Evolutionary conservation across 1,140 invertebrate species (phyloP).

Genomic region (Heliothis subflexa): DNA sequence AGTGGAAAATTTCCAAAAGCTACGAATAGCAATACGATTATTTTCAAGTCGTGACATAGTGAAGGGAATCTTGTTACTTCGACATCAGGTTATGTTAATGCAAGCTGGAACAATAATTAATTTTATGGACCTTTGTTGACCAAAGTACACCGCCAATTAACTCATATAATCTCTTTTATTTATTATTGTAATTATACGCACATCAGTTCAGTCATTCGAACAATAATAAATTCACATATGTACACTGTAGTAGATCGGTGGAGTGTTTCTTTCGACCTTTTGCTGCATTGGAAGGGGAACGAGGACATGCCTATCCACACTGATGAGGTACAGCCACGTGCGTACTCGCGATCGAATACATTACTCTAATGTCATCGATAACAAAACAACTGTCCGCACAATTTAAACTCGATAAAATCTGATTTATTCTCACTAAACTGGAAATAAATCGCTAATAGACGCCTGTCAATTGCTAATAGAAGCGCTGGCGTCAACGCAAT

Average conservation of each 20-base stretch:
- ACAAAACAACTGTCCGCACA: neutral
- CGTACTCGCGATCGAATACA: constrained; percentile 27
- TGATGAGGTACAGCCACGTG: neutral
- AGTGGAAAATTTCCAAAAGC: neutral
- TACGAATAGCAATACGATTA: neutral
- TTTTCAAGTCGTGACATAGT: neutral
- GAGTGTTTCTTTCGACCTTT: constrained; percentile 42
- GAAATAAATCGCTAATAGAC: constrained; percentile 25
- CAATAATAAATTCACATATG: constrained; percentile 30
- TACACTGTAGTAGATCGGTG: constrained; percentile 14
- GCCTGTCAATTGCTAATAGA: constrained; percentile 26
- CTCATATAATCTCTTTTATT: neutral
- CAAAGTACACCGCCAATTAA: neutral
- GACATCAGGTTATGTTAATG: constrained; percentile 12
- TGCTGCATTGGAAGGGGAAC: constrained; percentile 40
- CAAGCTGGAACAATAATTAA: neutral
- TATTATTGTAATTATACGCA: neutral
- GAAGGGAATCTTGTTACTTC: constrained; percentile 1
- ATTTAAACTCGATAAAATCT: constrained; percentile 2
- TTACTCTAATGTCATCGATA: constrained; percentile 15
- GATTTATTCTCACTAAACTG: constrained; percentile 26
- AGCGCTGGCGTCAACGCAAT: constrained; percentile 16
- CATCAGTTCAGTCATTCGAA: neutral
- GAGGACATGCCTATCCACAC: constrained; percentile 27
- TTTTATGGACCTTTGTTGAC: neutral